Evolutionary conservation across 2,888 invertebrate genomes (phyloP), one percentile per base, ranked within the genome.

Genomic region (Zelleria hepariella): DNA sequence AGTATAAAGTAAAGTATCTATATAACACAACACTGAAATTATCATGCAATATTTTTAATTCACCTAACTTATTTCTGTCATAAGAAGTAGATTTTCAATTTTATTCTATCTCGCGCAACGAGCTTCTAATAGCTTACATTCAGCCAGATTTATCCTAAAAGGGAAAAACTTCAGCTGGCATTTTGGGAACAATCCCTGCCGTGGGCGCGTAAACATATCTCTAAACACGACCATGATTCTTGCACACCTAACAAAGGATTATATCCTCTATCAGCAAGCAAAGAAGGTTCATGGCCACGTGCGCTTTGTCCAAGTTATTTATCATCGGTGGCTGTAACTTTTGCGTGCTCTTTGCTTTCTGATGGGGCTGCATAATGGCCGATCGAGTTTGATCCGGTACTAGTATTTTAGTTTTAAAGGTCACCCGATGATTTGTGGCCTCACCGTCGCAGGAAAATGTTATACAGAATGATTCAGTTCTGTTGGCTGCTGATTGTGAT

Each of bases 401-500:
- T 63, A 69, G 69, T 74, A 70, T 73, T 75, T 72, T 70, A 61
- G 67, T 71, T 69, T 63, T 63, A 66, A 64, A 66, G 68, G 65
- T 69, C 67, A 59, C 62, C 26, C 25, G 58, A 61, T 65, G 64
- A 65, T 66, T 66, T 62, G 62, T 59, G 60, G 26, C 58, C 63
- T 58, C 57, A 59, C 20, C 51, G 51, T 18, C 51, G 51, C 23
- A 51, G 51, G 51, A 51, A 20, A 51, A 8, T 51, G 21, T 51
- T 21, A 23, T 15, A n/a, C n/a, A n/a, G n/a, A n/a, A n/a, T n/a
- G n/a, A n/a, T n/a, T n/a, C n/a, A n/a, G 32, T 15, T 32, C 8
- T 32, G 15, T 15, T 15, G 32, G 32, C 32, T 32, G 32, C 32
- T 32, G 32, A 15, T 32, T 32, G 10, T 32, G 32, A 15, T 32